Evolutionary conservation across 2,888 invertebrate genomes (phyloP).

Genomic region (Limenitis camilla): DNA sequence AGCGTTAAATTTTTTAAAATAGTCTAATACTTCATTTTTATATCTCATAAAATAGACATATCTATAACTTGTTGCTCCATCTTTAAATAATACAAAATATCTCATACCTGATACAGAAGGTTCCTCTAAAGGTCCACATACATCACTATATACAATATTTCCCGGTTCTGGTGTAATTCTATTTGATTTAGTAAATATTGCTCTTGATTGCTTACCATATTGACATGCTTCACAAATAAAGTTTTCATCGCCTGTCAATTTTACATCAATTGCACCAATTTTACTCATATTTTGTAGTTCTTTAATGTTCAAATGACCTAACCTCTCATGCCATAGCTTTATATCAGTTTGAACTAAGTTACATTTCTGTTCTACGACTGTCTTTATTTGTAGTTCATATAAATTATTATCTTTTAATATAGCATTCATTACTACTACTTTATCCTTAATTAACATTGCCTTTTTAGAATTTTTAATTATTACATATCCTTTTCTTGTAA

Average conservation of each 20-base stretch:
- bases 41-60: constrained; percentile 1
- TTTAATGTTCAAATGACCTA: constrained; percentile 16
- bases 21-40: constrained; percentile 14
- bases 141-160: constrained; percentile 16
- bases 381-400: constrained; percentile 21
- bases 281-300: constrained; percentile 15
- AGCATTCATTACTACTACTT: constrained; percentile 18
- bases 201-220: constrained; percentile 14
- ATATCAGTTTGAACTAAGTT: constrained; percentile 22
- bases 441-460: constrained; percentile 15
- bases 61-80: constrained; percentile 12
- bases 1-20: constrained; percentile 11
- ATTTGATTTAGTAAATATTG: constrained; percentile 5
- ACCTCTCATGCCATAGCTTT: constrained; percentile 24
- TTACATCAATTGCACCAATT: constrained; percentile 12
- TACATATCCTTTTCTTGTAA: constrained; percentile 10
- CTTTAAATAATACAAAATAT: constrained; percentile 22
- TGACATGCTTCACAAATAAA: constrained; percentile 15
- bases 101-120: constrained; percentile 11
- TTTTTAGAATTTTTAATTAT: too few relatives aligned
- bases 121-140: constrained; percentile 14
- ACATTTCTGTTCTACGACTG: constrained; percentile 10
- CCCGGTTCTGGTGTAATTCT: constrained; percentile 8
- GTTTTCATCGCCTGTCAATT: not conserved
- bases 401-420: constrained; percentile 17